Percentiles rank a stretch among this genome's conserved stretches.
These are phyloP conservation scores for Lasius platythorax DNA, from an alignment of 2,888 invertebrate genomes.

Conservation along the genomic window DNA sequence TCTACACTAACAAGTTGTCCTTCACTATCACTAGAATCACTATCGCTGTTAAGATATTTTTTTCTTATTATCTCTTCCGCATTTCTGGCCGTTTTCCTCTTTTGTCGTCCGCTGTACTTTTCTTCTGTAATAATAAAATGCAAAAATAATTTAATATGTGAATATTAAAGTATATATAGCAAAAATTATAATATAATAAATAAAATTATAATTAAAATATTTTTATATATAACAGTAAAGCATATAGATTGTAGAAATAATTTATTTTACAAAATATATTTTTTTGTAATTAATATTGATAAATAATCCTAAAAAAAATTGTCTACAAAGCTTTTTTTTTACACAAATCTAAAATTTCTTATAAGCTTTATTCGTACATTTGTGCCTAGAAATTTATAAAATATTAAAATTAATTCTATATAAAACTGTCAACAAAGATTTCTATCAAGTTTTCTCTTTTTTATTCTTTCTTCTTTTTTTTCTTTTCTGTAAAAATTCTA, in stretches of 20 bases:
- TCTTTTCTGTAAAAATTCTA: not conserved
- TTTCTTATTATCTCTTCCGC: conserved; percentile 82
- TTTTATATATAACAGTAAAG: not conserved
- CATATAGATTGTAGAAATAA: conserved; percentile 7
- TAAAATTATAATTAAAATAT: not conserved
- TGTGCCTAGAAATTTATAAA: not conserved
- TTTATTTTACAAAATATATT: not conserved
- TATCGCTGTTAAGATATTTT: conserved; percentile 73
- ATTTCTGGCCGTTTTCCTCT: conserved; percentile 80
- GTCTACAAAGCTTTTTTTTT: not conserved
- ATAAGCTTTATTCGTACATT: not conserved
- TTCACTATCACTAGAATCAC: conserved; percentile 75
- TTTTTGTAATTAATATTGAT: not conserved
- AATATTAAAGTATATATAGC: conserved; percentile 9
- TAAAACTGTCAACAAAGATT: not conserved
- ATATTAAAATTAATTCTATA: not conserved
- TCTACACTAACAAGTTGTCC: conserved; percentile 58
- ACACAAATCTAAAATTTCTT: not conserved
- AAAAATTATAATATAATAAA: not conserved
- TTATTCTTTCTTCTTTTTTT: not conserved
- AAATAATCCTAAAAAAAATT: not conserved
- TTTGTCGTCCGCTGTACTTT: conserved; percentile 77
- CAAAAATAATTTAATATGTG: not conserved
- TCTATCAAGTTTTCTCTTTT: not conserved
- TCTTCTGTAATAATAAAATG: conserved; percentile 67